A percentile compares a stretch with the other conserved stretches of the same genome.
Conservation (phyloP, 2,888 invertebrate genomes). For the Polyommatus iphigenia region DNA sequence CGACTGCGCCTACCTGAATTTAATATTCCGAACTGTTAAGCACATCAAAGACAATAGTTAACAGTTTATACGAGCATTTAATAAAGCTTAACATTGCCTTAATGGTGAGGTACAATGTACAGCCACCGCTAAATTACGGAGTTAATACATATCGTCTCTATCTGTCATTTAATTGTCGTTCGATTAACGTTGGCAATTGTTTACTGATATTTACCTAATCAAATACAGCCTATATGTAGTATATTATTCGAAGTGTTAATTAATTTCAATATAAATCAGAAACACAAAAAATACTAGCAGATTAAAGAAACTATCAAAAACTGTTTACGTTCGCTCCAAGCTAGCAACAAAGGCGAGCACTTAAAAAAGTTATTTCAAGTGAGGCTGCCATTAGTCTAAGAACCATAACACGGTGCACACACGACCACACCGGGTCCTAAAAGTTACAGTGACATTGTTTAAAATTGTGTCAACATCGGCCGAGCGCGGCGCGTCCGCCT, state of each 20-base stretch:
- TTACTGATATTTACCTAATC: background rate
- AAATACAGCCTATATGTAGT: background rate
- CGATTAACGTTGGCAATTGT: background rate
- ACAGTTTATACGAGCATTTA: slow-evolving; percentile 26
- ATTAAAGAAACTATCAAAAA: slow-evolving; percentile 20
- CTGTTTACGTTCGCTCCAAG: background rate
- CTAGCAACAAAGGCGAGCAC: background rate
- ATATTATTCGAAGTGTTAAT: background rate
- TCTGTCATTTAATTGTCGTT: slow-evolving; percentile 16
- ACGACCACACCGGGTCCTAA: slow-evolving; percentile 55
- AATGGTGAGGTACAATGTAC: background rate
- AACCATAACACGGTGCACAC: slow-evolving; percentile 41
- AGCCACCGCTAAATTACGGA: slow-evolving; percentile 23
- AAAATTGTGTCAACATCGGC: slow-evolving; percentile 74
- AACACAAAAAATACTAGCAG: background rate
- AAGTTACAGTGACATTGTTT: slow-evolving; percentile 64
- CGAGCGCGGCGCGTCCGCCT: slow-evolving; percentile 50
- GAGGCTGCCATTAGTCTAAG: slow-evolving; percentile 30
- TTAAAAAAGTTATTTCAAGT: slow-evolving; percentile 29
- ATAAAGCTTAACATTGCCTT: slow-evolving; percentile 23
- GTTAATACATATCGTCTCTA: slow-evolving; percentile 5
- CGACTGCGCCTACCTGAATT: background rate
- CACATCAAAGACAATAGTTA: background rate
- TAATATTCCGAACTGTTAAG: slow-evolving; percentile 2
- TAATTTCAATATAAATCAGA: background rate